Percentiles rank a stretch among this genome's conserved stretches.
phyloP scores from a whole-genome alignment of 1,140 invertebrate genomes.

The Galleria mellonella region DNA sequence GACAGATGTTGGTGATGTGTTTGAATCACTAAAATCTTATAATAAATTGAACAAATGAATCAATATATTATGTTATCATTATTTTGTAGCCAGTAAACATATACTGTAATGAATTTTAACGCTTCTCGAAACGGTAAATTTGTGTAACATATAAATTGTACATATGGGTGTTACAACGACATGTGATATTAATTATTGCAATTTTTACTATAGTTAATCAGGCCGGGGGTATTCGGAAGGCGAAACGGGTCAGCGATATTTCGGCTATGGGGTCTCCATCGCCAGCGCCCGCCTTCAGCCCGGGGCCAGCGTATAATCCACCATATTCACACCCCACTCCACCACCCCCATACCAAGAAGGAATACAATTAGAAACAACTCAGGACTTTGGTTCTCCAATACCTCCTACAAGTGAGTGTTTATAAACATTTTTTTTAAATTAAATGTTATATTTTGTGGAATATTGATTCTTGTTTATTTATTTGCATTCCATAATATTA shows the following conservation, averaged over 20 bases:
- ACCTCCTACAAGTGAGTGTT: constrained; percentile 33
- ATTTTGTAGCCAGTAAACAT: constrained; percentile 17
- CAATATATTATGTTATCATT: constrained; percentile 34
- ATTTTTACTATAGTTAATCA: constrained; percentile 39
- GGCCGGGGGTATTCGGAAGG: constrained; percentile 65
- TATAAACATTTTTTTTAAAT: neutral
- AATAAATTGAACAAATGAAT: constrained; percentile 34
- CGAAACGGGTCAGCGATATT: constrained; percentile 79
- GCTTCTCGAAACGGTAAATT: constrained; percentile 60
- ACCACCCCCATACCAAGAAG: constrained; percentile 50
- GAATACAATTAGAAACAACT: constrained; percentile 43
- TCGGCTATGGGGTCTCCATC: constrained; percentile 76
- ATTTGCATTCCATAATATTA: too few relatives aligned
- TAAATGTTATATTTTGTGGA: too few relatives aligned
- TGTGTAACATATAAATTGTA: neutral
- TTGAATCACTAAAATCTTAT: constrained; percentile 32
- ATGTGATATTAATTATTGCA: neutral
- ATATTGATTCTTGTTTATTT: too few relatives aligned
- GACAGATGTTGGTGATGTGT: constrained; percentile 53
- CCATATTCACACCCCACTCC: constrained; percentile 34
- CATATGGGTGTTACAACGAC: neutral
- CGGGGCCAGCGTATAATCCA: constrained; percentile 30
- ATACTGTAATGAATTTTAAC: constrained; percentile 58
- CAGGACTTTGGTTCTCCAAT: constrained; percentile 35
- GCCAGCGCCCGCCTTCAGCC: constrained; percentile 32